Percentiles rank a stretch among this genome's conserved stretches.
These are phyloP conservation scores for Gymnosoma rotundatum DNA, from an alignment of 2,888 invertebrate genomes.

Conservation along the genomic window DNA sequence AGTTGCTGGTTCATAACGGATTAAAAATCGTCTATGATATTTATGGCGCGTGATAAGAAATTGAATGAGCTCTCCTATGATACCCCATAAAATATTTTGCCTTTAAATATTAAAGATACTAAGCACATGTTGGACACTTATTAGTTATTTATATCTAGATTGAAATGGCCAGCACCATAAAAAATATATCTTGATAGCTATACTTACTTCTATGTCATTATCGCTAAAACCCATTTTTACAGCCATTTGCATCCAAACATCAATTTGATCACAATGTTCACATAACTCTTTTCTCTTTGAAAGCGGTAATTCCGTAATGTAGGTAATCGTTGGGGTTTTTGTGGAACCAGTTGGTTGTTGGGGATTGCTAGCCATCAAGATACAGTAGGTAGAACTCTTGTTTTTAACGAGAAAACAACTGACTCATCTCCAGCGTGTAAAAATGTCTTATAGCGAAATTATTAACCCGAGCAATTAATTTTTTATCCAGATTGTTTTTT, in stretches of 20 bases:
- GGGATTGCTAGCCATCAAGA: constrained; percentile 51
- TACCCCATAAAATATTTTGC: too few relatives aligned
- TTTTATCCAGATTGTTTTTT: too few relatives aligned
- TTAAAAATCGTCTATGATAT: too few relatives aligned
- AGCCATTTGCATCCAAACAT: constrained; percentile 91
- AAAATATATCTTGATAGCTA: too few relatives aligned
- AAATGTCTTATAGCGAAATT: not conserved
- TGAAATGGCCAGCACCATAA: too few relatives aligned
- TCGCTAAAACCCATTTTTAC: constrained; percentile 86
- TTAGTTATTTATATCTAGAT: too few relatives aligned
- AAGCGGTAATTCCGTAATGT: constrained; percentile 89
- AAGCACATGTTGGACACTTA: too few relatives aligned
- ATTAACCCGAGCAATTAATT: too few relatives aligned
- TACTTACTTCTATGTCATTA: constrained; percentile 78
- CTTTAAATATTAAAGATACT: too few relatives aligned
- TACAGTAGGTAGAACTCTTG: not conserved
- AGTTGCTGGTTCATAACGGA: too few relatives aligned
- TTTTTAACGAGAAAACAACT: constrained; percentile 41
- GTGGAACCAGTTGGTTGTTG: constrained; percentile 9
- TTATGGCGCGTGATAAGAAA: too few relatives aligned
- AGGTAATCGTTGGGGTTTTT: constrained; percentile 78
- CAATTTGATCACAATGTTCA: constrained; percentile 89
- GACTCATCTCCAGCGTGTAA: constrained; percentile 44
- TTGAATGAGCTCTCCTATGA: too few relatives aligned
- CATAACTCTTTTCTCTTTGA: constrained; percentile 87